phyloP scores from a whole-genome alignment of 2,113 vertebrate species.

The Echinops telfairi region DNA sequence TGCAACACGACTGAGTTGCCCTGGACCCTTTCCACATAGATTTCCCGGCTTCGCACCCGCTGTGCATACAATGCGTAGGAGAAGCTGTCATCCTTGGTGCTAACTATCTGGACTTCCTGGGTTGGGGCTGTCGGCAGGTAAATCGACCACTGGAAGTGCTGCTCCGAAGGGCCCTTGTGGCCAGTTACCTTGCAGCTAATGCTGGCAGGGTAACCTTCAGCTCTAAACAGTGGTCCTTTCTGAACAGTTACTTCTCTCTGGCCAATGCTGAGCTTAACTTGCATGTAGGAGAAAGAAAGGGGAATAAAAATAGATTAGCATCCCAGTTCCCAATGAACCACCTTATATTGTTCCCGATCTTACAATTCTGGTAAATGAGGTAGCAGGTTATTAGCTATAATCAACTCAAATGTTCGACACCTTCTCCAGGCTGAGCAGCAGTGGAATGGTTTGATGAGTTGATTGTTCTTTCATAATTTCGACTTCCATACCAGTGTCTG shows the following conservation, averaged over 20 bases:
- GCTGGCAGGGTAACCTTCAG: conserved; percentile 85
- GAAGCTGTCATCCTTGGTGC: conserved; percentile 67
- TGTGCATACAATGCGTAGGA: conserved; percentile 52
- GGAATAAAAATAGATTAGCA: conserved; percentile 78
- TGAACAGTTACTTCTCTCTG: conserved; percentile 86
- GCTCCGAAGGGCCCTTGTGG: conserved; percentile 65
- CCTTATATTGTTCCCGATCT: conserved; percentile 51
- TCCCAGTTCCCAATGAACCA: neutral
- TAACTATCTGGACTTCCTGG: conserved; percentile 85
- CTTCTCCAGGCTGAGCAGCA: conserved; percentile 38
- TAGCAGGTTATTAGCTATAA: conserved; percentile 58
- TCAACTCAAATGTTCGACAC: conserved; percentile 26
- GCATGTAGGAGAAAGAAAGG: conserved; percentile 69
- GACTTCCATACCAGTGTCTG: conserved; percentile 14
- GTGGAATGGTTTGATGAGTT: conserved; percentile 3
- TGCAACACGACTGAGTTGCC: conserved; percentile 85
- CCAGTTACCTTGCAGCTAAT: conserved; percentile 91
- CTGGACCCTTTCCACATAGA: conserved; percentile 83
- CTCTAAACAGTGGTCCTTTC: conserved; percentile 90
- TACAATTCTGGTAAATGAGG: conserved; percentile 72
- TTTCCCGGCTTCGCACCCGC: conserved; percentile 70
- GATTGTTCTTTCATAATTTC: conserved; percentile 43
- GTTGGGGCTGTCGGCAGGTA: neutral
- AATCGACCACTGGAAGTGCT: conserved; percentile 88
- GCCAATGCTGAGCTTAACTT: conserved; percentile 79